Conservation (phyloP, 2,113 vertebrate species). For the Gallinago paraguaiae region DNA sequence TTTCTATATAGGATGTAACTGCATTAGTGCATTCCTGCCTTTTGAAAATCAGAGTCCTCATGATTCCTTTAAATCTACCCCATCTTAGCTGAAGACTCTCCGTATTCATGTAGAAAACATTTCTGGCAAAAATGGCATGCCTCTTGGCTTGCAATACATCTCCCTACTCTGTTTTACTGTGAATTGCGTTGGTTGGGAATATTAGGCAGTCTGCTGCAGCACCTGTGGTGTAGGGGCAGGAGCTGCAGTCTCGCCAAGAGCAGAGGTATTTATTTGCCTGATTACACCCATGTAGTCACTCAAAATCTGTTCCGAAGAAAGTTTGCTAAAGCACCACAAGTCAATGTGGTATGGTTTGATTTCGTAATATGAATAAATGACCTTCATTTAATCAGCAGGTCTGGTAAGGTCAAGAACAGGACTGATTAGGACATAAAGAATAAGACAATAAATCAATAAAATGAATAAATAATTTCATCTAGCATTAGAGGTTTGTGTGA, state of each 20-base stretch:
- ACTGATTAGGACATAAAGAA: background rate
- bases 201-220: background rate
- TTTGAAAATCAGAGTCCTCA: background rate
- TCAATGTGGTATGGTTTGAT: background rate
- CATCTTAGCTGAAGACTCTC: background rate
- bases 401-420: background rate
- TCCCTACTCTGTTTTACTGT: background rate
- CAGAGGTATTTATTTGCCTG: background rate
- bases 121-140: background rate
- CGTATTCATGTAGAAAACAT: background rate
- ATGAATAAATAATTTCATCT: background rate
- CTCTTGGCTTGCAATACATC: background rate
- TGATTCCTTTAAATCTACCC: background rate
- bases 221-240: background rate
- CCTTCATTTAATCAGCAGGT: background rate
- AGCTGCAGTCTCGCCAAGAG: background rate
- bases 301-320: background rate
- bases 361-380: background rate
- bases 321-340: background rate
- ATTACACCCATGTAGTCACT: background rate
- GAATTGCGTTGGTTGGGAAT: background rate
- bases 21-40: background rate
- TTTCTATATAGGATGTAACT: background rate
- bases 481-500: conserved; percentile 7
- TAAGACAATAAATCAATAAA: background rate